Conservation (phyloP, 2,113 vertebrate genomes). For the Catharus minimus region DNA sequence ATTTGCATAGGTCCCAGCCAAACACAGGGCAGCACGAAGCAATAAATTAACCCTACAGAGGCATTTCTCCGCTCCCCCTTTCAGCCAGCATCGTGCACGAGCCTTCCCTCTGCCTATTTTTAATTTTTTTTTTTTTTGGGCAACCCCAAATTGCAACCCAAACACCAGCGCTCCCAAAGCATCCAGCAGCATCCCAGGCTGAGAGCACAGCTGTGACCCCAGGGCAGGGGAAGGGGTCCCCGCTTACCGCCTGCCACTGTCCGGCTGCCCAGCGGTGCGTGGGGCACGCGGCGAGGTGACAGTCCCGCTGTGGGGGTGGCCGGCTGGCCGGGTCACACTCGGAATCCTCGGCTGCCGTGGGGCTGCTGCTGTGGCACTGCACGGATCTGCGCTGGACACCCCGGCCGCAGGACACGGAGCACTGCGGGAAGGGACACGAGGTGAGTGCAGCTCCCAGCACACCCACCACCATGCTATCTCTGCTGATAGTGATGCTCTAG, state of each 20-base stretch:
- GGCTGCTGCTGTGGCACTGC: constrained; percentile 76
- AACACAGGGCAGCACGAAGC: background rate
- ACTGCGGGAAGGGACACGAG: constrained; percentile 72
- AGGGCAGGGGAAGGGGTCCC: background rate
- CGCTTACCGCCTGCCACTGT: constrained; percentile 87
- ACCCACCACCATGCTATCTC: rapidly evolving
- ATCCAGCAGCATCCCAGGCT: background rate
- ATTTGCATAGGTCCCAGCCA: constrained; percentile 35
- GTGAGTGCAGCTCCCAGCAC: constrained; percentile 40
- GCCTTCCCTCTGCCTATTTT: background rate
- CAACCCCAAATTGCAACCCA: background rate
- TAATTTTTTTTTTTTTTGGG: background rate
- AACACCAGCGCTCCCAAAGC: background rate
- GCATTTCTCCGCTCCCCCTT: background rate
- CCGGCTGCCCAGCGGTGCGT: constrained; percentile 82
- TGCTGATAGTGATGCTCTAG: background rate
- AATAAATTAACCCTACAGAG: background rate
- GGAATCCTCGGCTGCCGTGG: constrained; percentile 65
- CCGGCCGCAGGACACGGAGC: constrained; percentile 86
- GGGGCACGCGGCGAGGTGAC: constrained; percentile 78
- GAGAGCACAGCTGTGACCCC: background rate
- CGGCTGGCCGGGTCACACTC: constrained; percentile 74
- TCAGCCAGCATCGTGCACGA: background rate
- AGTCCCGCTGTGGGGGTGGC: constrained; percentile 78
- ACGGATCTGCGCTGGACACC: constrained; percentile 82